These are phyloP conservation scores for Amphiura filiformis DNA, from an alignment of 35 echinoderm and acorn worm species.

Conservation along the genomic window DNA sequence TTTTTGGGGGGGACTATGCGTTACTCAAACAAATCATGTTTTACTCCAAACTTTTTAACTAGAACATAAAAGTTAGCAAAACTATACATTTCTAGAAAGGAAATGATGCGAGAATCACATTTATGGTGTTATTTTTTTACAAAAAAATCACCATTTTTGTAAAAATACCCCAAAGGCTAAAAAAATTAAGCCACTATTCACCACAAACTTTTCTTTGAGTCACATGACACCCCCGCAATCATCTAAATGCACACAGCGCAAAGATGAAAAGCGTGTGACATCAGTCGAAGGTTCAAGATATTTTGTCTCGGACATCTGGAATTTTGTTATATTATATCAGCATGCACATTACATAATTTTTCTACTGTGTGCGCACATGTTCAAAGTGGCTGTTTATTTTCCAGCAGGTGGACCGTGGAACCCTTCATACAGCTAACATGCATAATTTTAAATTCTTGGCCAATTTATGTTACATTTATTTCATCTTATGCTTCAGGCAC, in stretches of 20 bases:
- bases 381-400: constrained; percentile 14
- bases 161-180: not conserved
- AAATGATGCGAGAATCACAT: no score
- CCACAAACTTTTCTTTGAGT: not conserved
- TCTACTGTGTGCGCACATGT: not conserved
- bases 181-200: not conserved
- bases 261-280: not conserved
- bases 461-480: not conserved
- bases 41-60: no score
- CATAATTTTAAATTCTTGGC: not conserved
- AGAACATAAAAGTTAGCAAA: no score
- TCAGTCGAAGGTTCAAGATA: not conserved
- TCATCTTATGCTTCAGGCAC: constrained; percentile 11
- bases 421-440: constrained; percentile 10
- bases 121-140: no score
- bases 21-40: no score
- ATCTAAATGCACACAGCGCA: not conserved
- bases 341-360: not conserved
- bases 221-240: not conserved
- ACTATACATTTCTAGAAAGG: no score
- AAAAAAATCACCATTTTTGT: not conserved
- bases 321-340: constrained; percentile 13
- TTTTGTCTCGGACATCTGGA: constrained; percentile 11
- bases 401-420: not conserved
- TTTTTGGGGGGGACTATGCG: no score